Base-by-base conservation (phyloP, 2,888 invertebrate species). In the Sclerodermus sp. region DNA sequence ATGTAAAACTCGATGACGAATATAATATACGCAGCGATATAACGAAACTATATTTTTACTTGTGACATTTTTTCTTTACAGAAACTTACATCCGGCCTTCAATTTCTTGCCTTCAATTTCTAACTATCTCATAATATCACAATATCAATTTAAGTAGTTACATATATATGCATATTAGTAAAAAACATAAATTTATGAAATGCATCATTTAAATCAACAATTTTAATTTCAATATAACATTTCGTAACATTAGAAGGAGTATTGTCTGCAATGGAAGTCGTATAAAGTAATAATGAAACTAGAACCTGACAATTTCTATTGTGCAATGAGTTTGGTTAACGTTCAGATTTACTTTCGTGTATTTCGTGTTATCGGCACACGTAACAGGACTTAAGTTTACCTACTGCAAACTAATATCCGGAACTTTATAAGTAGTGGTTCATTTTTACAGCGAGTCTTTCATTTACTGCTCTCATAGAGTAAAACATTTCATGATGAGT, bases 261-360 rank as follows among this genome's bases (percentile, higher is more conserved):
- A n/a, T n/a, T n/a, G n/a, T n/a, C n/a, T n/a, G n/a, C n/a, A n/a
- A n/a, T n/a, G n/a, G n/a, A n/a, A n/a, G n/a, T n/a, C n/a, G n/a
- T n/a, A n/a, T n/a, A n/a, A n/a, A n/a, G n/a, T n/a, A n/a, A n/a
- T n/a, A n/a, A n/a, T n/a, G n/a, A n/a, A n/a, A n/a, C n/a, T n/a
- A n/a, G n/a, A n/a, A n/a, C 17, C 34, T 29, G 18, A 54, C 44
- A 57, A 37, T 43, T 53, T 42, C n/a, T 45, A 60, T 65, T 64
- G 63, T 60, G 66, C 50, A 66, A 65, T 45, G 23, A 39, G 34
- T n/a, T 30, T 29, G 47, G 60, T 58, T 48, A 48, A 62, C 67
- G 49, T 68, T 68, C 55, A 59, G 51, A 63, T 67, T 69, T 62
- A 60, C 69, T 57, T 63, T 63, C 14, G 32, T 23, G 42, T 37